These are phyloP conservation scores for Lordiphosa andalusiaca DNA, from an alignment of 2,888 invertebrate genomes.

Conservation along the genomic window DNA sequence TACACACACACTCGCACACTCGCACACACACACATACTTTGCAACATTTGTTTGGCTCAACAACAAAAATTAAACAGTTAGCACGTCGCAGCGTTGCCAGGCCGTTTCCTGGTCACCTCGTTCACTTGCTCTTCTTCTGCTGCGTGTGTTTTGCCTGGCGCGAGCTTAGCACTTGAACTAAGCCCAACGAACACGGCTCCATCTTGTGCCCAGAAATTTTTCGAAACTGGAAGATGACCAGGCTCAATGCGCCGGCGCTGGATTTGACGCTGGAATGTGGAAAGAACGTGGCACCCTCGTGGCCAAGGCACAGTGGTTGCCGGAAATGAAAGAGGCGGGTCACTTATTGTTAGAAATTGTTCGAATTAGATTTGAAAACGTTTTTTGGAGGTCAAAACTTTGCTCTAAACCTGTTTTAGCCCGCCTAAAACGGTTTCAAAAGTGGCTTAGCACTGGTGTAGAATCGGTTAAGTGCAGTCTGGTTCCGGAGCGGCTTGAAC, in stretches of 20 bases:
- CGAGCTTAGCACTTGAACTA: constrained; percentile 70
- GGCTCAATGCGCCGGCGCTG: constrained; percentile 45
- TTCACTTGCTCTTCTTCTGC: constrained; percentile 35
- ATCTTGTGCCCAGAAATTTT: constrained; percentile 30
- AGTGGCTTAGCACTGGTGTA: too few relatives aligned
- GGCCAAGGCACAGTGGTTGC: not conserved
- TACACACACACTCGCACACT: constrained; percentile 7
- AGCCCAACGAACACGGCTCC: constrained; percentile 38
- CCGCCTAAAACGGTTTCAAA: too few relatives aligned
- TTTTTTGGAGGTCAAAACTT: too few relatives aligned
- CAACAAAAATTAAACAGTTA: constrained; percentile 8
- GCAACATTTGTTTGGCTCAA: constrained; percentile 35
- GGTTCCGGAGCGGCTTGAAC: too few relatives aligned
- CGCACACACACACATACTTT: constrained; percentile 25
- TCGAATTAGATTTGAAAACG: too few relatives aligned
- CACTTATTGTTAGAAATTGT: too few relatives aligned
- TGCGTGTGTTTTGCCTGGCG: constrained; percentile 51
- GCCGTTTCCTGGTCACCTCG: constrained; percentile 7
- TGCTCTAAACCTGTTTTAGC: too few relatives aligned
- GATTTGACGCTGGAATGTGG: constrained; percentile 23
- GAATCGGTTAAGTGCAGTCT: too few relatives aligned
- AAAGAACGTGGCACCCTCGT: not conserved
- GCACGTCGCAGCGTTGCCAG: constrained; percentile 34
- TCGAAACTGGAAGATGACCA: constrained; percentile 29
- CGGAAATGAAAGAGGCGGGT: not conserved